Evolutionary conservation across 2,797 vertebrate genomes (phyloP).

Genomic region (Oryzias dopingdopingensis): DNA sequence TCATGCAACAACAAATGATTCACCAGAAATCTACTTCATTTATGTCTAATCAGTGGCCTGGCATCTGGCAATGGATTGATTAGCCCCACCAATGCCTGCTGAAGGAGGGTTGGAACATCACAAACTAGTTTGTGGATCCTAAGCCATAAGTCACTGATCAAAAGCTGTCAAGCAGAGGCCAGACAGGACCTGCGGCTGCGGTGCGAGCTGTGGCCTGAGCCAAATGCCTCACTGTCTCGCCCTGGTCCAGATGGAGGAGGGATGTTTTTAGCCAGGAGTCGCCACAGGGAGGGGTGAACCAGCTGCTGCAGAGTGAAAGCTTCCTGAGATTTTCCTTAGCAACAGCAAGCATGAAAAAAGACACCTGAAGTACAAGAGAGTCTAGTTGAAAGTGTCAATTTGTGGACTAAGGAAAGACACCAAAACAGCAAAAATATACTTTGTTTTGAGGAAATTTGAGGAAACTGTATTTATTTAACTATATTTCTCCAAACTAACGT

Average conservation of each 20-base stretch:
- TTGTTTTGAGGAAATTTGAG: too few species aligned
- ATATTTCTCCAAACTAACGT: neutral
- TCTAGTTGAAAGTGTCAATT: too few species aligned
- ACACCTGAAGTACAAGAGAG: too few species aligned
- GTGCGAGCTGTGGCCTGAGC: constrained; percentile 74
- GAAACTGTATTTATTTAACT: too few species aligned
- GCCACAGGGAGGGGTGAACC: constrained; percentile 38
- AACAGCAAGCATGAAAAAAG: constrained; percentile 25
- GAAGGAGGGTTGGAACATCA: constrained; percentile 45
- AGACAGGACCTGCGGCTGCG: constrained; percentile 72
- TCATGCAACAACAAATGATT: neutral
- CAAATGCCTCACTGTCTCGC: constrained; percentile 75
- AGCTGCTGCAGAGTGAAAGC: constrained; percentile 63
- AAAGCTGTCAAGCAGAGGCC: constrained; percentile 70
- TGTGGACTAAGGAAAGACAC: too few species aligned
- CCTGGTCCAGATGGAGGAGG: constrained; percentile 48
- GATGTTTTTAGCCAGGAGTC: constrained; percentile 24
- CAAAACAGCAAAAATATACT: constrained; percentile 38
- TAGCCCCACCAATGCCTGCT: constrained; percentile 5
- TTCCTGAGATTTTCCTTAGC: constrained; percentile 62
- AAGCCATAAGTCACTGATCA: constrained; percentile 69
- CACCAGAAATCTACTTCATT: neutral
- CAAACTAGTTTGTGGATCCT: constrained; percentile 39
- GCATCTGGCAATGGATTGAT: constrained; percentile 2
- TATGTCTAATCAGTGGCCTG: neutral